Percentiles rank a stretch among this genome's conserved stretches.
Evolutionary conservation across 2,888 invertebrate genomes (phyloP).

Genomic region (Epirrhoe alternata): DNA sequence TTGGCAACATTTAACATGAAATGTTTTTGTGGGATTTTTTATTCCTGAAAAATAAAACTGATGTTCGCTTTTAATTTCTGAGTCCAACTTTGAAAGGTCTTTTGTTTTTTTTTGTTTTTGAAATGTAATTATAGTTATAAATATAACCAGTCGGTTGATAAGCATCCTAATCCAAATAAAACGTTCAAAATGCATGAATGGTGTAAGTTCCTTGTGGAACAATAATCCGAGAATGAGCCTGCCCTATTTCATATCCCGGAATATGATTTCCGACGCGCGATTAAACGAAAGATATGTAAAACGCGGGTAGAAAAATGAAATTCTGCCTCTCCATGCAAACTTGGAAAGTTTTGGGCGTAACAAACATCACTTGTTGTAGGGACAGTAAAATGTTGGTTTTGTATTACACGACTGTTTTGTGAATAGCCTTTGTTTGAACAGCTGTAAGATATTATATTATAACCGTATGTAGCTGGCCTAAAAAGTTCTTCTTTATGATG

Average conservation of each 20-base stretch:
- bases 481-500: constrained; percentile 13
- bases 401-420: constrained; percentile 35
- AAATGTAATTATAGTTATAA: too few relatives aligned
- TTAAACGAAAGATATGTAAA: constrained; percentile 56
- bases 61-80: too few relatives aligned
- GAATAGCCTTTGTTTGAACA: constrained; percentile 34
- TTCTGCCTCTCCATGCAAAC: constrained; percentile 28
- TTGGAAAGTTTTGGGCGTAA: constrained; percentile 35
- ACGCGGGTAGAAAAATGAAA: constrained; percentile 42
- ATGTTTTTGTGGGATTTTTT: too few relatives aligned
- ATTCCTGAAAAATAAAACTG: too few relatives aligned
- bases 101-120: too few relatives aligned
- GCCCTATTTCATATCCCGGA: constrained; percentile 58
- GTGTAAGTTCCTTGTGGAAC: background rate
- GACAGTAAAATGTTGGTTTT: constrained; percentile 36
- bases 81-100: too few relatives aligned
- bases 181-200: background rate
- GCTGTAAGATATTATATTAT: constrained; percentile 24
- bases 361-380: constrained; percentile 36
- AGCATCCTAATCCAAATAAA: background rate
- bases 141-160: too few relatives aligned
- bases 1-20: too few relatives aligned
- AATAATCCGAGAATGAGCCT: constrained; percentile 29
- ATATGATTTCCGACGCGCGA: constrained; percentile 63
- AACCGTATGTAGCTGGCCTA: constrained; percentile 22